These are phyloP conservation scores for Micrasema minimum DNA, from an alignment of 1,140 invertebrate genomes.

Conservation along the genomic window DNA sequence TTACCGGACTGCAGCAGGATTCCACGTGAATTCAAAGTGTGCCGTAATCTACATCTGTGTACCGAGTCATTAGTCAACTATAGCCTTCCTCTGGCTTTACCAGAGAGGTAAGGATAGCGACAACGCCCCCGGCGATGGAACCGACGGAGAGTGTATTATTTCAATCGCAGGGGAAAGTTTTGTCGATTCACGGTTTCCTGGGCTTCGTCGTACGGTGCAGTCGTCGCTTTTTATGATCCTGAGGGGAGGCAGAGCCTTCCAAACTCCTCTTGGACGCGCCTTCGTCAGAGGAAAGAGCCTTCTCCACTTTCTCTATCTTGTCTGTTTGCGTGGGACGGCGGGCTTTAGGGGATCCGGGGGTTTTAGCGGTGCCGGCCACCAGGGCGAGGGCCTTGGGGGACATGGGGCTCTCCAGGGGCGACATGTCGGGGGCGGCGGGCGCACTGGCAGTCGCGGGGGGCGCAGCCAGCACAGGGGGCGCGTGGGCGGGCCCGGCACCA, in stretches of 20 bases:
- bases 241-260: constrained; percentile 40
- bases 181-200: constrained; percentile 44
- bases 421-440: neutral
- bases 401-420: constrained; percentile 41
- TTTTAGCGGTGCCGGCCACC: constrained; percentile 36
- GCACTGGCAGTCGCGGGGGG: neutral
- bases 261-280: constrained; percentile 41
- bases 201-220: constrained; percentile 48
- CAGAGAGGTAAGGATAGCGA: too few relatives aligned
- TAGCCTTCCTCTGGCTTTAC: neutral
- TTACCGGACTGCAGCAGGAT: neutral
- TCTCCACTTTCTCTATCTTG: neutral
- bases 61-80: constrained; percentile 20
- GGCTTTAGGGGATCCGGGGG: constrained; percentile 48
- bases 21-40: neutral
- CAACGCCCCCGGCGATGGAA: neutral
- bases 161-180: constrained; percentile 14
- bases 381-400: constrained; percentile 40
- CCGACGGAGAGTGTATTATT: constrained; percentile 7
- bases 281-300: constrained; percentile 42
- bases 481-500: constrained; percentile 17
- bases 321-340: constrained; percentile 34
- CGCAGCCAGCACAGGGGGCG: neutral
- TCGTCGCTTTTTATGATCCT: constrained; percentile 49
- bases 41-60: constrained; percentile 23